A percentile compares a stretch with the other conserved stretches of the same genome.
Conservation (phyloP, 2,888 invertebrate genomes). For the Drosophila borealis region DNA sequence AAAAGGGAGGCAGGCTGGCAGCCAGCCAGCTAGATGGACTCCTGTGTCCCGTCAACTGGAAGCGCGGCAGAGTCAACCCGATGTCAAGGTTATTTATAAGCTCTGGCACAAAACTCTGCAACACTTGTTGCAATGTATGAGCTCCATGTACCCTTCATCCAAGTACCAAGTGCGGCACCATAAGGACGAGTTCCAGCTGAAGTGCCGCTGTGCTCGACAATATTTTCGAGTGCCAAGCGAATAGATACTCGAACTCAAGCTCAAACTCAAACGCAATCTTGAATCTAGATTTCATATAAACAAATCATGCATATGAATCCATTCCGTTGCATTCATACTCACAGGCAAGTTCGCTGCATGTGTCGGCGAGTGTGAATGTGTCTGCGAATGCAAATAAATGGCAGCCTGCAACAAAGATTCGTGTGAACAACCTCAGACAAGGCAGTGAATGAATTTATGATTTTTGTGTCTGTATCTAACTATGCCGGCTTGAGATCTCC, state of each 20-base stretch:
- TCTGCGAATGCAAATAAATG: conserved; percentile 19
- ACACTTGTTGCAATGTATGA: conserved; percentile 60
- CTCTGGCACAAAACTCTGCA: conserved; percentile 15
- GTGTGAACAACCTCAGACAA: conserved; percentile 39
- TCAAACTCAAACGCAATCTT: conserved; percentile 8
- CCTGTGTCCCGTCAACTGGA: conserved; percentile 16
- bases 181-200: conserved; percentile 40
- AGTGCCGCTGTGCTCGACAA: conserved; percentile 26
- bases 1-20: neutral
- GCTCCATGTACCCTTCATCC: conserved; percentile 5
- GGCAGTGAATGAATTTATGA: conserved; percentile 4
- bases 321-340: conserved; percentile 28
- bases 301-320: conserved; percentile 29
- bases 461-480: neutral
- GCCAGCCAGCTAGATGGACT: neutral
- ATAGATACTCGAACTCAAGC: conserved; percentile 5
- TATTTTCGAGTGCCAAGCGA: conserved; percentile 31
- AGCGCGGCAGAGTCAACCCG: conserved; percentile 22
- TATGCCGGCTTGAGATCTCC: neutral
- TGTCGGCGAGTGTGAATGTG: conserved; percentile 3
- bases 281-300: conserved; percentile 22
- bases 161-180: conserved; percentile 21
- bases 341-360: conserved; percentile 22
- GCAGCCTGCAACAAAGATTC: conserved; percentile 21
- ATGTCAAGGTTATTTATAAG: conserved; percentile 73